phyloP scores from a whole-genome alignment of 2,113 vertebrate species.

The Atrichornis clamosus region DNA sequence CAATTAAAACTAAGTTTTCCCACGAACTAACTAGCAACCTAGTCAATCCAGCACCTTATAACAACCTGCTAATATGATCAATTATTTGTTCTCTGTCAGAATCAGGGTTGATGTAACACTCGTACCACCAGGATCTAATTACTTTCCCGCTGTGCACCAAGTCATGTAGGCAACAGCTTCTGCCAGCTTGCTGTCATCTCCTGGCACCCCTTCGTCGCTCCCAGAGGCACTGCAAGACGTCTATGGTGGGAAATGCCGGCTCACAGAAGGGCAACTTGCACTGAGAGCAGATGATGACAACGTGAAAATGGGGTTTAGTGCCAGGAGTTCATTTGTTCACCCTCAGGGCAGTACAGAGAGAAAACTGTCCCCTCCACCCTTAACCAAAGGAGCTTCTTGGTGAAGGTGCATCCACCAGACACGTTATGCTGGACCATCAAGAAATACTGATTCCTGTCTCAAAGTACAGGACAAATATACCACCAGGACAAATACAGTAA shows the following conservation, averaged over 20 bases:
- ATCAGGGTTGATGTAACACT: background rate
- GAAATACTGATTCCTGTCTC: background rate
- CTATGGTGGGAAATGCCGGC: background rate
- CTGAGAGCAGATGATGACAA: background rate
- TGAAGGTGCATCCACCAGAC: background rate
- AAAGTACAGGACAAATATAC: background rate
- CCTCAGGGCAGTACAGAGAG: accelerated
- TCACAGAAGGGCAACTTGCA: background rate
- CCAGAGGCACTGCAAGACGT: background rate
- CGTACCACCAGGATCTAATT: background rate
- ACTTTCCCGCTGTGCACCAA: background rate
- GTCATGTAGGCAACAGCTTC: background rate
- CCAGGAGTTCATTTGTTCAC: background rate
- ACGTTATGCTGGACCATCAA: background rate
- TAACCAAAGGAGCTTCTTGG: background rate
- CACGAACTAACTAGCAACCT: background rate
- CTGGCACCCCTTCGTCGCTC: background rate
- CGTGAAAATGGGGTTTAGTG: background rate
- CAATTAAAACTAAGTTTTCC: background rate
- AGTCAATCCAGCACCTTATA: background rate
- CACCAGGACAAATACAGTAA: background rate
- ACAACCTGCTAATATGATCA: background rate
- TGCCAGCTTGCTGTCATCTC: background rate
- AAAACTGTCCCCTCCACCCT: background rate
- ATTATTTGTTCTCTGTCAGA: background rate